Base-by-base conservation (phyloP, 2,113 vertebrate species). In the Bucco capensis region DNA sequence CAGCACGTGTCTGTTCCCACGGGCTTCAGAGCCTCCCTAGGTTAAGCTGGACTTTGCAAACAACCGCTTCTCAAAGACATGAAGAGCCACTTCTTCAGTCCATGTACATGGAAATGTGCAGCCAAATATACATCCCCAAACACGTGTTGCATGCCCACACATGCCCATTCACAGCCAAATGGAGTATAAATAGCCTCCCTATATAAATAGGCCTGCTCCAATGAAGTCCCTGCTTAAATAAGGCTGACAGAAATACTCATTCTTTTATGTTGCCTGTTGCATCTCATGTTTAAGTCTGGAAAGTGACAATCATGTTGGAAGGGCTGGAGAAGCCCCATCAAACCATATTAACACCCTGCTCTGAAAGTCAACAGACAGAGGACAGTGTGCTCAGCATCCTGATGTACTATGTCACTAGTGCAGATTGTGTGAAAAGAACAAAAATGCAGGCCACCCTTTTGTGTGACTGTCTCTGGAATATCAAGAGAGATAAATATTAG, bases 221-320 rank as follows among this genome's bases (percentile, higher is more conserved):
- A 88, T 51, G 65, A 91, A 95, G 33, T 22, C 50, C 88, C 54
- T 91, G 58, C 81, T 95, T 86, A 87, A 95, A 93, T 72, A 82
- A 89, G 44, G 53, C 56, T 47, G n/a, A 51, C 54, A 92, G 14
- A 84, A 81, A 92, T 46, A 92, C 21, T 35, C 37, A 56, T 62
- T 49, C 56, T 61, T 66, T 69, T 58, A 35, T 70, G n/a, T n/a
- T 70, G 81, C 80, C 60, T 81, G 46, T 57, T 86, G 76, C 51
- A 82, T 62, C 51, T 66, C 64, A 35, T 30, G 14, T 79, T 82
- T 79, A 62, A 96, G 65, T 84, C 77, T 86, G 77, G 77, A 49
- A 86, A 82, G 70, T 21, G 38, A 62, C 19, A 84, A 76, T 70
- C 62, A 30, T 38, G 21, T n/a, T 46, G 51, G 25, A 87, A 79